Percentiles rank a stretch among this genome's conserved stretches.
Evolutionary conservation across 2,888 invertebrate species (phyloP).

Genomic region (Aspidapion aeneum): DNA sequence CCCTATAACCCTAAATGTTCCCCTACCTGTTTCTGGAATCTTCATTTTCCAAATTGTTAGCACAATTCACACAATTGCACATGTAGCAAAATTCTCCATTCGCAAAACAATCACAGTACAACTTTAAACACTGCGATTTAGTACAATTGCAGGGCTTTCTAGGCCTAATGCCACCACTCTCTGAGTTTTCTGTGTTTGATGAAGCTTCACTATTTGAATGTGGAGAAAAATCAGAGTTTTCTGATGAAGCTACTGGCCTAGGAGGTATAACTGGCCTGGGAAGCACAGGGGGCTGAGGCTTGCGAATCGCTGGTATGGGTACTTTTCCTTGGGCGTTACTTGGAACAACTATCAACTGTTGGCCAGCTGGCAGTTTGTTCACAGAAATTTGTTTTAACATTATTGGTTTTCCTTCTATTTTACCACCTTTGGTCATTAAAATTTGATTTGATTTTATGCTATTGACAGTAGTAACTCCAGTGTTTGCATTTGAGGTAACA

Average conservation of each 20-base stretch:
- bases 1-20: no score
- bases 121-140: slow-evolving; percentile 95
- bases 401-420: background rate
- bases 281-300: background rate
- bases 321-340: background rate
- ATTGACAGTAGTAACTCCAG: background rate
- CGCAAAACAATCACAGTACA: slow-evolving; percentile 99
- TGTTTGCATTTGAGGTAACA: background rate
- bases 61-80: slow-evolving; percentile 98
- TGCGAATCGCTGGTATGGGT: background rate
- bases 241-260: background rate
- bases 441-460: background rate
- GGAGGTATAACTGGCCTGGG: background rate
- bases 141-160: slow-evolving; percentile 98
- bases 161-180: slow-evolving; percentile 51
- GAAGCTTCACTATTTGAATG: background rate
- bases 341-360: background rate
- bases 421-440: background rate
- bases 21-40: slow-evolving; percentile 76
- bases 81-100: slow-evolving; percentile 98
- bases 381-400: background rate
- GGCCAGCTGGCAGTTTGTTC: background rate
- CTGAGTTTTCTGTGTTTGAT: background rate
- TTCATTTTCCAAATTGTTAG: slow-evolving; percentile 93
- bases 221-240: background rate